phyloP scores from a whole-genome alignment of 2,797 vertebrate genomes.

The Odontamblyopus lacepedii region DNA sequence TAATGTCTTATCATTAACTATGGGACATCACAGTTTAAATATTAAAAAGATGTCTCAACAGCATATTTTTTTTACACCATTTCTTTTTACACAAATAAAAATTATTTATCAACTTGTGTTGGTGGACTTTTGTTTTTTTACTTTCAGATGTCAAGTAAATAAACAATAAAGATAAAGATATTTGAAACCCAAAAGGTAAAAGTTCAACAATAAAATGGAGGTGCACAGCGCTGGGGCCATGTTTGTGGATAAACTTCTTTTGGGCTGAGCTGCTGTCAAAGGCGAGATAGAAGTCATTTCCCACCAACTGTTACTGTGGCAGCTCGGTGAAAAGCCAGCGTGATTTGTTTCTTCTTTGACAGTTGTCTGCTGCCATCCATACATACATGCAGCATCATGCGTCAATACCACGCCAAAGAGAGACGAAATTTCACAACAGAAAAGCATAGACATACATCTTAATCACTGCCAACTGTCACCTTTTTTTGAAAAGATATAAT shows the following conservation, averaged over 20 bases:
- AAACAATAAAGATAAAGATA: not conserved
- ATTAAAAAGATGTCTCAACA: not conserved
- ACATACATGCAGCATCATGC: constrained; percentile 34
- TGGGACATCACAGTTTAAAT: no score
- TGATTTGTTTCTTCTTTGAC: constrained; percentile 28
- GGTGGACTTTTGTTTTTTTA: not conserved
- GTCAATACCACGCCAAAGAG: constrained; percentile 38
- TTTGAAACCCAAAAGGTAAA: constrained; percentile 13
- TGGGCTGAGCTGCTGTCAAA: constrained; percentile 54
- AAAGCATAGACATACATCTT: constrained; percentile 21
- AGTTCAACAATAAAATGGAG: constrained; percentile 53
- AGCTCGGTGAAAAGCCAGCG: constrained; percentile 50
- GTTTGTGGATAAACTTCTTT: constrained; percentile 55
- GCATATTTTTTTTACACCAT: not conserved
- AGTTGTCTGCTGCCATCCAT: constrained; percentile 45
- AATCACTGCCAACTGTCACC: constrained; percentile 10
- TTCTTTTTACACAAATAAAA: not conserved
- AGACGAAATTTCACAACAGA: constrained; percentile 25
- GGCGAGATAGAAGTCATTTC: constrained; percentile 38
- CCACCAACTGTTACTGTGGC: constrained; percentile 51
- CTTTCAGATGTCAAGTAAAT: no score
- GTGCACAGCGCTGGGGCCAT: constrained; percentile 32
- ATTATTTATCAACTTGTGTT: not conserved
- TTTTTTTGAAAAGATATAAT: not conserved
- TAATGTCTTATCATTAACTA: no score